A percentile compares a stretch with the other conserved stretches of the same genome.
These are phyloP conservation scores for Rhagologus leucostigma DNA, from an alignment of 2,113 vertebrate species.

Conservation along the genomic window DNA sequence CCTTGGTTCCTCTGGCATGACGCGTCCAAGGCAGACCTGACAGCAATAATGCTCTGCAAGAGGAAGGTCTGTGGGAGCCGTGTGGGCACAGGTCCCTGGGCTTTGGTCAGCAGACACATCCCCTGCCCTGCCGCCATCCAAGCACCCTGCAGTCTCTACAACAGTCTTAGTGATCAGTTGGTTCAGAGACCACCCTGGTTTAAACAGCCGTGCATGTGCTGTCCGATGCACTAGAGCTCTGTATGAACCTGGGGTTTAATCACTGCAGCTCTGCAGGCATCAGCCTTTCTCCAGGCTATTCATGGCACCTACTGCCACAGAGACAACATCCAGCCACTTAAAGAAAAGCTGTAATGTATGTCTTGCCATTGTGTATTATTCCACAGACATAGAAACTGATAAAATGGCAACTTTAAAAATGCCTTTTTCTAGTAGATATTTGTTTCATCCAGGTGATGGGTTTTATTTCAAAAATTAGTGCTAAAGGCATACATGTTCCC, in stretches of 20 bases:
- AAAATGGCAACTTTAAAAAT: neutral
- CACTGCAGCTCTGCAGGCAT: neutral
- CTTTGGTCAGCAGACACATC: neutral
- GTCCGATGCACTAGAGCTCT: neutral
- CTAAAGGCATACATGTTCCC: neutral
- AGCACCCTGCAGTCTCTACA: neutral
- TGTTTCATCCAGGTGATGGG: neutral
- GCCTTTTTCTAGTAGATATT: neutral
- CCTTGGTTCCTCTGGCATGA: rapidly evolving
- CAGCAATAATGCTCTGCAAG: neutral
- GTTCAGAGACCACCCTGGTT: neutral
- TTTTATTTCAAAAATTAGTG: neutral
- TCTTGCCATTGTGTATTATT: neutral
- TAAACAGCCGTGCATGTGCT: neutral
- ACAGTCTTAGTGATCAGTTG: neutral
- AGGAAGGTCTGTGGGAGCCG: neutral
- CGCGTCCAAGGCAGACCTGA: neutral
- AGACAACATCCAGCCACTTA: neutral
- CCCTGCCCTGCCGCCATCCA: neutral
- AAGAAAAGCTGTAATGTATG: neutral
- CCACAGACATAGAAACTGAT: neutral
- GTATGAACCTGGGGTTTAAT: neutral
- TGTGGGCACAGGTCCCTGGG: too few species aligned
- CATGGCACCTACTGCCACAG: neutral
- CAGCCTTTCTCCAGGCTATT: neutral